phyloP scores from a whole-genome alignment of 30 jellyfish, hydroid and myxozoan genomes.

The Hydra vulgaris region DNA sequence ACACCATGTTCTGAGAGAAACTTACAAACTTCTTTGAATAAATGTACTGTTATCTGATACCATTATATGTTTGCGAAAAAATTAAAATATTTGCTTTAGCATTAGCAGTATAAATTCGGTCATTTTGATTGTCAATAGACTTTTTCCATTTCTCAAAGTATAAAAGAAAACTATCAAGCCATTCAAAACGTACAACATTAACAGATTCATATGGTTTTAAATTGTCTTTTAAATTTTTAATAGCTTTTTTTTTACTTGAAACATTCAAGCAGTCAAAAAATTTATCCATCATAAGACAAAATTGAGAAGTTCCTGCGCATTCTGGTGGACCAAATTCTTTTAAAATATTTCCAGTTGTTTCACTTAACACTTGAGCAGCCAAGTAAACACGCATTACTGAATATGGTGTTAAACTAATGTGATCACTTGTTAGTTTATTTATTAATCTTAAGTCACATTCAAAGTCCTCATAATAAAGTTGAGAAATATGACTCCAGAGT shows the following conservation, averaged over 20 bases:
- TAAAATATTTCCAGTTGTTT: neutral
- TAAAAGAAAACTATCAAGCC: slow-evolving; percentile 2
- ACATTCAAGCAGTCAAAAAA: slow-evolving; percentile 35
- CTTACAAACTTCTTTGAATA: slow-evolving; percentile 22
- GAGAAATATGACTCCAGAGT: neutral
- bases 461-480: neutral
- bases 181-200: slow-evolving; percentile 9
- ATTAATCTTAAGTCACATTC: neutral
- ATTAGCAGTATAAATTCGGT: slow-evolving; percentile 8
- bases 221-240: slow-evolving; percentile 19
- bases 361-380: slow-evolving; percentile 27
- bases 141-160: neutral
- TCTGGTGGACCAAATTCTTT: neutral
- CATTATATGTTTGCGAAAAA: slow-evolving; percentile 42
- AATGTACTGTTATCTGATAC: slow-evolving; percentile 26
- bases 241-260: slow-evolving; percentile 15
- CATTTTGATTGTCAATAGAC: slow-evolving; percentile 30
- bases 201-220: slow-evolving; percentile 20
- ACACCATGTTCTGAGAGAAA: neutral
- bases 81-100: slow-evolving; percentile 18
- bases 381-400: slow-evolving; percentile 48
- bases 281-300: slow-evolving; percentile 39
- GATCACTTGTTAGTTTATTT: slow-evolving; percentile 47
- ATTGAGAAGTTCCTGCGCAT: neutral
- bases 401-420: slow-evolving; percentile 28